Evolutionary conservation across 2,797 vertebrate genomes (phyloP).

Genomic region (Pteropus rufus): DNA sequence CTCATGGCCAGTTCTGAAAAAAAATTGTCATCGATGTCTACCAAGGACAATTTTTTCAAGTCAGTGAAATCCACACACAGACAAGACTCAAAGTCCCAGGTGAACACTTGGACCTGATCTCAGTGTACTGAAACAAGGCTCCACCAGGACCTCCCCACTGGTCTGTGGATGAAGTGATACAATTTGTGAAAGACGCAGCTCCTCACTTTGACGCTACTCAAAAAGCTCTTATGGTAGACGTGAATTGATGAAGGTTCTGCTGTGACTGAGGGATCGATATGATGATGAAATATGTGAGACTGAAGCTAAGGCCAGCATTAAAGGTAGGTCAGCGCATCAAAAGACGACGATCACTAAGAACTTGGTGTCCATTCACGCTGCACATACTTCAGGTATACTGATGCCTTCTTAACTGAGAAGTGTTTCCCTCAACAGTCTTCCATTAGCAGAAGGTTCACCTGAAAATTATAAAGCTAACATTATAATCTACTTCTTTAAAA

Average conservation of each 20-base stretch:
- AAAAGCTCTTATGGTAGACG: constrained; percentile 92
- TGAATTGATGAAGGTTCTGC: constrained; percentile 87
- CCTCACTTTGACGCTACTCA: constrained; percentile 88
- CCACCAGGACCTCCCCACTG: constrained; percentile 81
- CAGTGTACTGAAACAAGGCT: constrained; percentile 83
- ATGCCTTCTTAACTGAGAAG: constrained; percentile 45
- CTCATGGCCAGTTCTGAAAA: constrained; percentile 77
- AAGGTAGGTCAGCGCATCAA: constrained; percentile 93
- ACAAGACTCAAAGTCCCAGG: constrained; percentile 87
- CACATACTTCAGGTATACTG: constrained; percentile 64
- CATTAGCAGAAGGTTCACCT: constrained; percentile 61
- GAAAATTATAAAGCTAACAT: background rate
- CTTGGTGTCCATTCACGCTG: background rate
- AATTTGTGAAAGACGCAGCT: constrained; percentile 91
- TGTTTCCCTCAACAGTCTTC: constrained; percentile 14
- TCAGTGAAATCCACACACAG: constrained; percentile 82
- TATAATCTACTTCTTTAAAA: constrained; percentile 30
- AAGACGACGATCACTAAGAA: constrained; percentile 82
- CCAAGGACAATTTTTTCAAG: constrained; percentile 81
- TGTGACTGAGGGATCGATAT: constrained; percentile 91
- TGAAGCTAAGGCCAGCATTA: constrained; percentile 90
- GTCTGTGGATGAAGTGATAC: constrained; percentile 92
- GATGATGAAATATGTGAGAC: constrained; percentile 95
- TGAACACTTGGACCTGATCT: constrained; percentile 90
- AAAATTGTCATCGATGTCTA: constrained; percentile 70